Evolutionary conservation across 2,888 invertebrate species (phyloP).

Genomic region (Hanleya hanleyi): DNA sequence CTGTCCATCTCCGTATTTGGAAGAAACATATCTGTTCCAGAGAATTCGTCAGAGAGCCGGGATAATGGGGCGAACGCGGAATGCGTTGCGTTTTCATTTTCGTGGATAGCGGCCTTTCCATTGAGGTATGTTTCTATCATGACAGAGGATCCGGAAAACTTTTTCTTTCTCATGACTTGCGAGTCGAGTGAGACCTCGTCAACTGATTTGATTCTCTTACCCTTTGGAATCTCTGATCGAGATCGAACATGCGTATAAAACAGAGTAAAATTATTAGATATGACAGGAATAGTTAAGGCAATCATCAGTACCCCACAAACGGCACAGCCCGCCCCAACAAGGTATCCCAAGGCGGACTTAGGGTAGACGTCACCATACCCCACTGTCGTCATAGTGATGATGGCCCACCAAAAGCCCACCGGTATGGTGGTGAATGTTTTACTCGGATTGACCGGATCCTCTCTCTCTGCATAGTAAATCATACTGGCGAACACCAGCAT

Average conservation of each 20-base stretch:
- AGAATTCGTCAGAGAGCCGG: constrained; percentile 9
- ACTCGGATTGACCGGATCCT: constrained; percentile 54
- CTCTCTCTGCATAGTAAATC: constrained; percentile 72
- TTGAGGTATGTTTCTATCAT: constrained; percentile 49
- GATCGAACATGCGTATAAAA: constrained; percentile 71
- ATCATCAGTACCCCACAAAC: constrained; percentile 69
- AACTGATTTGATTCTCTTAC: not conserved
- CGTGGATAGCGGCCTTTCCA: constrained; percentile 40
- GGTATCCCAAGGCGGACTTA: constrained; percentile 61
- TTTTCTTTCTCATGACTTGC: constrained; percentile 21
- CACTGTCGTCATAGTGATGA: constrained; percentile 73
- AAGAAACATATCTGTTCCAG: not conserved
- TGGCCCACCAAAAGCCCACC: constrained; percentile 74
- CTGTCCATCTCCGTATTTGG: constrained; percentile 10
- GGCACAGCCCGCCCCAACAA: constrained; percentile 68
- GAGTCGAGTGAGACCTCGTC: not conserved
- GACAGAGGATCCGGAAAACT: constrained; percentile 47
- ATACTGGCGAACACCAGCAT: constrained; percentile 72
- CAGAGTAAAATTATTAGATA: constrained; percentile 72
- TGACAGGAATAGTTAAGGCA: constrained; percentile 71
- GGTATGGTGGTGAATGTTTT: constrained; percentile 70
- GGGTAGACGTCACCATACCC: constrained; percentile 71
- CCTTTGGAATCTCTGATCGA: constrained; percentile 34
- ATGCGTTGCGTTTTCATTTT: constrained; percentile 16
- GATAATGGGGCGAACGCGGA: not conserved